Evolutionary conservation across 2,797 vertebrate species (phyloP).

Genomic region (Borostomias antarcticus): DNA sequence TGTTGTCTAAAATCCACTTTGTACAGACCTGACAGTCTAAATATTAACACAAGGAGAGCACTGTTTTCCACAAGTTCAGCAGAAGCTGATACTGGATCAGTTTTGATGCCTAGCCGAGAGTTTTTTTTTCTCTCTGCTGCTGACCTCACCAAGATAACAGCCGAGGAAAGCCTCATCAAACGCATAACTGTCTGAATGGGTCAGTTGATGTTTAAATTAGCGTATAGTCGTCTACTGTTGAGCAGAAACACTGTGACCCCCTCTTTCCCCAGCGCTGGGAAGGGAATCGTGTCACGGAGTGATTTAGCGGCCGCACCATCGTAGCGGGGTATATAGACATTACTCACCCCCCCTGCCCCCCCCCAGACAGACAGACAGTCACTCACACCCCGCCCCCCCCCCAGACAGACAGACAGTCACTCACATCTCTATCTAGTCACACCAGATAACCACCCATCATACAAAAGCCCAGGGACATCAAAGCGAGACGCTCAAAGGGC

Average conservation of each 20-base stretch:
- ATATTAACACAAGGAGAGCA: background rate
- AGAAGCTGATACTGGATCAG: background rate
- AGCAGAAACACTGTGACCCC: too few species aligned
- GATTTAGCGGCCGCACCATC: too few species aligned
- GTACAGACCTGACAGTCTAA: background rate
- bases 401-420: background rate
- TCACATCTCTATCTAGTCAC: slow-evolving; percentile 17
- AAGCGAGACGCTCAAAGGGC: slow-evolving; percentile 12
- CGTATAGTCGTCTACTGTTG: too few species aligned
- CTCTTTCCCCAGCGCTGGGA: too few species aligned
- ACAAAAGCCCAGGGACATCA: slow-evolving; percentile 22
- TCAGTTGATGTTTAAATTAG: too few species aligned
- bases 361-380: background rate
- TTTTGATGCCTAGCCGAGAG: background rate
- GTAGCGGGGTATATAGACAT: background rate
- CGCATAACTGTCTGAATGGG: too few species aligned
- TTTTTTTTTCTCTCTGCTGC: background rate
- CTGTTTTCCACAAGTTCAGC: background rate
- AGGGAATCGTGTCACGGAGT: too few species aligned
- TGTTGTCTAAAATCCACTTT: background rate
- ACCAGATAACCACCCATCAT: slow-evolving; percentile 20
- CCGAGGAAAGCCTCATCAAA: too few species aligned
- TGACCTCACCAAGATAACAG: too few species aligned
- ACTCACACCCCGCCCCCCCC: background rate
- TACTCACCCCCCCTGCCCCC: background rate